Conservation (phyloP, 2,113 vertebrate genomes). For the Cyanoramphus novaezelandiae region DNA sequence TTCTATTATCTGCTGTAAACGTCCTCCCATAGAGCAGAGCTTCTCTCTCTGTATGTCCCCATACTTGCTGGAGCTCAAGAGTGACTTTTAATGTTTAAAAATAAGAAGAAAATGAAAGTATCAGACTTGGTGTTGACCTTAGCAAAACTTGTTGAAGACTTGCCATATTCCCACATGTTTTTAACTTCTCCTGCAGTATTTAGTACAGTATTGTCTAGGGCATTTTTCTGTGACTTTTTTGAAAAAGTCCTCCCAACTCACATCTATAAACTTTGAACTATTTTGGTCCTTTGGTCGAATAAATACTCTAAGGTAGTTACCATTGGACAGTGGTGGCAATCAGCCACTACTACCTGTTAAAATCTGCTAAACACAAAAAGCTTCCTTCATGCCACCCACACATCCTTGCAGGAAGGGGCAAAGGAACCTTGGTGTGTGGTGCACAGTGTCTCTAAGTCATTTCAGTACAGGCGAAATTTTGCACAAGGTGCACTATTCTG, state of each 20-base stretch:
- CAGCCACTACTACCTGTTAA: neutral
- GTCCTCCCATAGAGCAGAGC: neutral
- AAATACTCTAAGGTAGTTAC: neutral
- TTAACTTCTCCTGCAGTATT: neutral
- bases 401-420: neutral
- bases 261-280: neutral
- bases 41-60: neutral
- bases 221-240: neutral
- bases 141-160: neutral
- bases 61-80: neutral
- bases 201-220: neutral
- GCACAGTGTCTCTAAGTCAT: neutral
- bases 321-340: neutral
- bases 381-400: neutral
- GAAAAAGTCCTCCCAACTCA: neutral
- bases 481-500: neutral
- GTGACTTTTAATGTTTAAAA: neutral
- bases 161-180: neutral
- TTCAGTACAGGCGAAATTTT: neutral
- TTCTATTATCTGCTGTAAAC: neutral
- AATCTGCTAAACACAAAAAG: neutral
- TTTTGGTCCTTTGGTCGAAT: neutral
- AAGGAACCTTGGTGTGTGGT: neutral
- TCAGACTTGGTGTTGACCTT: neutral
- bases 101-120: rapidly evolving